Evolutionary conservation across 2,888 invertebrate genomes (phyloP), one percentile per base, ranked within the genome.

Genomic region (Adelphocoris suturalis): DNA sequence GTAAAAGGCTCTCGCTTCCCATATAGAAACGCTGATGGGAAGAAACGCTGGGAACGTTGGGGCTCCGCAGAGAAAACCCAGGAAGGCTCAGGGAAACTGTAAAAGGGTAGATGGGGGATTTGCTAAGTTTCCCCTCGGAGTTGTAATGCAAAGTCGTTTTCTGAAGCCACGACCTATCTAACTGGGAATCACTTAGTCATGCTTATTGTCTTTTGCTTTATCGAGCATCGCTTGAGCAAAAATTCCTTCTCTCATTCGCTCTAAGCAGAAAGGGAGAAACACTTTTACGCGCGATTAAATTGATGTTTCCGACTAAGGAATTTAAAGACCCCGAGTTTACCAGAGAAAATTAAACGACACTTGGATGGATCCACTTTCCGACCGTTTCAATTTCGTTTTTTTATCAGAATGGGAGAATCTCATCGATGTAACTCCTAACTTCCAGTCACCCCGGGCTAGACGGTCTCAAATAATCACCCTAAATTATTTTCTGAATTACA

Each of bases 181-280:
- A 82, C 48, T 82, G 82, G 47, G 82, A 82, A 85, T 85, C 85
- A 61, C 85, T 57, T 85, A 85, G 85, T 85, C 85, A 61, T 47
- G 61, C 68, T 85, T 82, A 82, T 82, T 85, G 85, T 85, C 85
- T 61, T 52, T 82, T 47, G 82, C 85, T 61, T 85, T 85, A 82
- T 85, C 57, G 85, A 85, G 85, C 85, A 61, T 61, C 68, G n/a
- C 68, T 85, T 37, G 16, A 55, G 27, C 16, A 48, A 82, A 82
- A 82, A 82, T 47, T 82, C n/a, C 48, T 82, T 12, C 14, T 52
- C 82, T 23, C 19, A 82, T 52, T 78, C 28, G 78, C 47, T 1
- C 11, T 27, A 4, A n/a, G 47, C 19, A 14, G 82, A 23, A 37
- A 52, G 82, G 82, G 82, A 23, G 13, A 82, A 82, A 48, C 82